Conservation (phyloP, 2,888 invertebrate species). For the Pachymerium ferrugineum region DNA sequence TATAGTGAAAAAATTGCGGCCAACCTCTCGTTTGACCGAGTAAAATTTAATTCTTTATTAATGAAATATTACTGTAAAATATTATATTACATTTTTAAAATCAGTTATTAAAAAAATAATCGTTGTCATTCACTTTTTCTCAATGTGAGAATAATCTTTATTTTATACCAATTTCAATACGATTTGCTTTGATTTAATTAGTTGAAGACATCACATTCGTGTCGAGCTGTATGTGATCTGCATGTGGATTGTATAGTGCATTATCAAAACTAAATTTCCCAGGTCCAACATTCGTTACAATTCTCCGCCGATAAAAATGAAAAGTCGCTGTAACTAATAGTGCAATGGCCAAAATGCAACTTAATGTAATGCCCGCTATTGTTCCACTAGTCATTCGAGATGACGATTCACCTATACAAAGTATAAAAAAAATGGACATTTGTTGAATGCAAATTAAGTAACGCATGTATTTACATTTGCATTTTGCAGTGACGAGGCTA, state of each 20-base stretch:
- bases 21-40: too few species aligned
- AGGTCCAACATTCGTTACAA: background rate
- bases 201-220: background rate
- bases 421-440: background rate
- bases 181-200: background rate
- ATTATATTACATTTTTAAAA: too few species aligned
- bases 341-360: background rate
- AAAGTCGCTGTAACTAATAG: background rate
- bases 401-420: background rate
- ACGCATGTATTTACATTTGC: background rate
- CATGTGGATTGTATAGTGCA: slow-evolving; percentile 20
- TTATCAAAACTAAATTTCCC: slow-evolving; percentile 28
- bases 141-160: background rate
- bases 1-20: too few species aligned
- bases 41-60: too few species aligned
- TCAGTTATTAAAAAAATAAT: background rate
- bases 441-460: background rate
- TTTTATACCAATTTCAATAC: background rate
- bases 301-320: background rate
- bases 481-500: background rate
- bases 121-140: background rate
- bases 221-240: slow-evolving; percentile 24
- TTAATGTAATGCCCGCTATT: slow-evolving; percentile 13
- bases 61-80: too few species aligned
- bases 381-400: slow-evolving; percentile 20